Conservation (phyloP, 2,888 invertebrate genomes). For the Brachypterus glaber region DNA sequence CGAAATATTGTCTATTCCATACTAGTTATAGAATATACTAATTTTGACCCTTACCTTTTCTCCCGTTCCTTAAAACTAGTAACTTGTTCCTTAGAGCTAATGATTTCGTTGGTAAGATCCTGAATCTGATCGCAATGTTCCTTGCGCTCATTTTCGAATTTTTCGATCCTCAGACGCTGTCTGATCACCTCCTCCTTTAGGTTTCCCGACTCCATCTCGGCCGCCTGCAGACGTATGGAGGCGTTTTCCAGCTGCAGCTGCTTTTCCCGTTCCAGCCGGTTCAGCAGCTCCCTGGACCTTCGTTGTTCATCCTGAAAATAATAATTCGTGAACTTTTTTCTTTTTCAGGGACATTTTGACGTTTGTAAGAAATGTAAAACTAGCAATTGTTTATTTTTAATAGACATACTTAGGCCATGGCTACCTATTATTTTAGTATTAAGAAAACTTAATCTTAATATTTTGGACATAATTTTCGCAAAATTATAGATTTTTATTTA, state of each 20-base stretch:
- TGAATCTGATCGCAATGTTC: constrained; percentile 47
- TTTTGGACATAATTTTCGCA: too few relatives aligned
- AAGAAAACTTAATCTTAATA: too few relatives aligned
- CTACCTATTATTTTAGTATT: too few relatives aligned
- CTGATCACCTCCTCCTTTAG: constrained; percentile 58
- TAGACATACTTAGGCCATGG: too few relatives aligned
- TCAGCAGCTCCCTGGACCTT: constrained; percentile 72
- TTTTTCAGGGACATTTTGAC: not conserved
- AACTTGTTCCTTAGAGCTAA: constrained; percentile 41
- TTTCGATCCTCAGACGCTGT: constrained; percentile 54
- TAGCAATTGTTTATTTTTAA: too few relatives aligned
- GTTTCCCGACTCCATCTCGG: constrained; percentile 56
- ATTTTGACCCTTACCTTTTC: constrained; percentile 36
- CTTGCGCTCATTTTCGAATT: constrained; percentile 47
- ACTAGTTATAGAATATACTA: too few relatives aligned
- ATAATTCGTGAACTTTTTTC: too few relatives aligned
- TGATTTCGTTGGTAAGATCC: constrained; percentile 45
- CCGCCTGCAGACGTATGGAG: constrained; percentile 58
- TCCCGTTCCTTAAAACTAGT: constrained; percentile 35
- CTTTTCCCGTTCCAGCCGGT: constrained; percentile 77
- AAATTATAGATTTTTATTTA: too few relatives aligned
- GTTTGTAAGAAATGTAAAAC: too few relatives aligned
- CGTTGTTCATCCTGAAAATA: constrained; percentile 68
- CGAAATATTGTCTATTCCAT: too few relatives aligned
- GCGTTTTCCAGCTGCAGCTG: constrained; percentile 67